Evolutionary conservation across 2,113 vertebrate species (phyloP).

Genomic region (Oceanites oceanicus): DNA sequence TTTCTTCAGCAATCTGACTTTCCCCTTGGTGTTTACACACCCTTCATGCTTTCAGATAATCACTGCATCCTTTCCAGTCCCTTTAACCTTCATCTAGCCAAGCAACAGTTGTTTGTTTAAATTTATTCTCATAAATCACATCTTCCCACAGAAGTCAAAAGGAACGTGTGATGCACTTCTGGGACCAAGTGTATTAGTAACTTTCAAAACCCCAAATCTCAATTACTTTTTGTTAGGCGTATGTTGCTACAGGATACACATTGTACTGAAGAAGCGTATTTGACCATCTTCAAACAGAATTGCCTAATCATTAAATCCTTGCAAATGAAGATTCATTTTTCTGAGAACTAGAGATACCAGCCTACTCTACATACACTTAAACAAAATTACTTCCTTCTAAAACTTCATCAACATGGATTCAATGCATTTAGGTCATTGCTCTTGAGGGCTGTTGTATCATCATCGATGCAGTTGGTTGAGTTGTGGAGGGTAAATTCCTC

Average conservation of each 20-base stretch:
- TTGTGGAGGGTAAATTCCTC: conserved; percentile 31
- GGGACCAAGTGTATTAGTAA: background rate
- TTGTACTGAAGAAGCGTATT: background rate
- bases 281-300: background rate
- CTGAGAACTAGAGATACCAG: background rate
- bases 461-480: conserved; percentile 31
- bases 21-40: conserved; percentile 47
- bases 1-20: background rate
- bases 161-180: background rate
- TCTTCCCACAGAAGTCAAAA: conserved; percentile 26
- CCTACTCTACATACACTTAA: background rate
- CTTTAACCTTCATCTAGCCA: background rate
- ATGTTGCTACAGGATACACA: background rate
- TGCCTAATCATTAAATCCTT: background rate
- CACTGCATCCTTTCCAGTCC: background rate
- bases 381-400: background rate
- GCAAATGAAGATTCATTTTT: background rate
- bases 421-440: background rate
- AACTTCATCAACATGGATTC: background rate
- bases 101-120: conserved; percentile 28
- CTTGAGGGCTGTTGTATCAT: conserved; percentile 44
- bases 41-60: conserved; percentile 8
- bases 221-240: background rate
- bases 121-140: conserved; percentile 12
- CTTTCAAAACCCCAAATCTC: background rate